phyloP scores from a whole-genome alignment of 2,113 vertebrate species.

The Zosterops lateralis region DNA sequence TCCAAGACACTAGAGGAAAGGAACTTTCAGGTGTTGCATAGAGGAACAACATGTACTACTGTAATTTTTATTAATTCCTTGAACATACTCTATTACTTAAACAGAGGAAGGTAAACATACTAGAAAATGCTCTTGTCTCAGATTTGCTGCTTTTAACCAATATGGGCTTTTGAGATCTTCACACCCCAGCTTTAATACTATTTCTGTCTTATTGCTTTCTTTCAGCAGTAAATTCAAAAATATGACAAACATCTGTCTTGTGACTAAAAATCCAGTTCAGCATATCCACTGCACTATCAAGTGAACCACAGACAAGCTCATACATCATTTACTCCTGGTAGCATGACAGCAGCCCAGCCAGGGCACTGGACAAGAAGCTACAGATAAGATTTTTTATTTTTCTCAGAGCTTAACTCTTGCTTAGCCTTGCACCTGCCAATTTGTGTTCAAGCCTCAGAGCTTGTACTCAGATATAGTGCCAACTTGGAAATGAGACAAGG shows the following conservation, averaged over 20 bases:
- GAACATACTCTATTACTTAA: background rate
- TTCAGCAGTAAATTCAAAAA: background rate
- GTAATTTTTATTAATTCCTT: background rate
- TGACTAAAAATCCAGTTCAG: background rate
- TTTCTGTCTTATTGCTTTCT: background rate
- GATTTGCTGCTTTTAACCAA: background rate
- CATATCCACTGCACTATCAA: background rate
- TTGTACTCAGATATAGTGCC: background rate
- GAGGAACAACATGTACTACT: background rate
- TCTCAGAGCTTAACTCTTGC: background rate
- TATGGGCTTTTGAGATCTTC: background rate
- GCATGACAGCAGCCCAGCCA: background rate
- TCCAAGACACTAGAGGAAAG: background rate
- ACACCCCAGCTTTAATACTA: background rate
- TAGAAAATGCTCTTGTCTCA: background rate
- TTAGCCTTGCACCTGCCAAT: background rate
- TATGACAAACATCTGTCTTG: background rate
- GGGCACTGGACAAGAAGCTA: background rate
- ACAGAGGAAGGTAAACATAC: background rate
- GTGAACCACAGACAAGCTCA: background rate
- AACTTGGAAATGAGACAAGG: background rate
- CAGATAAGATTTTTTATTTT: background rate
- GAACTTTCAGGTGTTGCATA: conserved; percentile 2
- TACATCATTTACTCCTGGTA: background rate
- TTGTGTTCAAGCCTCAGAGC: background rate